Percentiles rank a stretch among this genome's conserved stretches.
Evolutionary conservation across 2,113 vertebrate genomes (phyloP).

Genomic region (Dicerorhinus sumatrensis): DNA sequence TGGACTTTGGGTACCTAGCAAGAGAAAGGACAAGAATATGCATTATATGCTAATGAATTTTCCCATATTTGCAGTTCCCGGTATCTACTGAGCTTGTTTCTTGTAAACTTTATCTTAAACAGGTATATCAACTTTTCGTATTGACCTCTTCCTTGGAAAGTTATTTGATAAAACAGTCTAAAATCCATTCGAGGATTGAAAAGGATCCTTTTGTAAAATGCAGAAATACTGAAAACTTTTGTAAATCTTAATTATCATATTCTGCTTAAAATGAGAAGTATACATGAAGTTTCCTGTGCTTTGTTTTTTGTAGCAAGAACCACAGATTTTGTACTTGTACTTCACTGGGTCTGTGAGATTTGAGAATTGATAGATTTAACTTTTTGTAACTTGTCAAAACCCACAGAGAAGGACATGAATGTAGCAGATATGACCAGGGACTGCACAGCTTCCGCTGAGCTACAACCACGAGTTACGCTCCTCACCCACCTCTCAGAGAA

Average conservation of each 20-base stretch:
- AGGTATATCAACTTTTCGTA: not conserved
- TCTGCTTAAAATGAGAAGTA: not conserved
- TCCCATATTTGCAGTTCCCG: not conserved
- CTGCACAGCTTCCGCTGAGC: not conserved
- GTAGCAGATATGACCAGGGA: not conserved
- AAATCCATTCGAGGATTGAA: constrained; percentile 37
- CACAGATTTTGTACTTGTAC: constrained; percentile 36
- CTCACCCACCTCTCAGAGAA: not conserved
- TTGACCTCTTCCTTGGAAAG: not conserved
- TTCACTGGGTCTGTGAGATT: not conserved
- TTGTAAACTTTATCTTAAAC: not conserved
- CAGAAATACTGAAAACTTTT: not conserved
- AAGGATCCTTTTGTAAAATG: constrained; percentile 42
- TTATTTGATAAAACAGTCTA: constrained; percentile 14
- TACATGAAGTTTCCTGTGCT: not conserved
- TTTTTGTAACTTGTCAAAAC: constrained; percentile 39
- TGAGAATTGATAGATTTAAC: not conserved
- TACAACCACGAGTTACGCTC: not conserved
- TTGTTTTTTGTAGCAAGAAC: constrained; percentile 10
- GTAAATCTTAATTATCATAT: not conserved
- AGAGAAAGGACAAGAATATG: not conserved
- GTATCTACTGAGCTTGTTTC: not conserved
- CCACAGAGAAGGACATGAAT: not conserved
- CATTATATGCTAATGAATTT: not conserved
- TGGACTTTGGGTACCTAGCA: not conserved